A percentile compares a stretch with the other conserved stretches of the same genome.
Evolutionary conservation across 2,113 vertebrate species (phyloP).

Genomic region (Indri indri): DNA sequence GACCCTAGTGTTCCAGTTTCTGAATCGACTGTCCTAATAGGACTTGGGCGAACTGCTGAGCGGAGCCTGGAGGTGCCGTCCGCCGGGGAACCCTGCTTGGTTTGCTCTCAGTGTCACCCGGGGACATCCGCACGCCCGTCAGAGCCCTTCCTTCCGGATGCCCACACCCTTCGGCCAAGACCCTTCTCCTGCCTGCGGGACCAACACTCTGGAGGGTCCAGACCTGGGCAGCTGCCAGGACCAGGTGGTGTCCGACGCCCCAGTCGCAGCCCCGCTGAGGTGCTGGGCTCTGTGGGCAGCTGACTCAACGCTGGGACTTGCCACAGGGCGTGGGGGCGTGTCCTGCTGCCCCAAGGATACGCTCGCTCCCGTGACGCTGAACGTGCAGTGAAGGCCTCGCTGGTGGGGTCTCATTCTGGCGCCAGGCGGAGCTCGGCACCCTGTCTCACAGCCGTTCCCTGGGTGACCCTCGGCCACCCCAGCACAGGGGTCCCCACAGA

Average conservation of each 20-base stretch:
- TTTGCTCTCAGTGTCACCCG: background rate
- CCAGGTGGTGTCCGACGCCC: background rate
- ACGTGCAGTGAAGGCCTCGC: too few species aligned
- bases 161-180: too few species aligned
- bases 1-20: background rate
- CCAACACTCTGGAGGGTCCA: background rate
- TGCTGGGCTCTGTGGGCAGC: too few species aligned
- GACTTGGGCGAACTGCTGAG: too few species aligned
- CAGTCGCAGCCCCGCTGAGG: background rate
- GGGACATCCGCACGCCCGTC: fast-evolving
- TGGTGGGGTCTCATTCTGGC: too few species aligned
- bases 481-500: too few species aligned
- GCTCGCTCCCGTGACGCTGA: too few species aligned
- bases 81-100: background rate
- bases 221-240: background rate
- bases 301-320: too few species aligned
- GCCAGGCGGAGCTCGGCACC: too few species aligned
- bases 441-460: too few species aligned
- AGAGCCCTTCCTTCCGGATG: background rate
- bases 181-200: too few species aligned
- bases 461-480: too few species aligned
- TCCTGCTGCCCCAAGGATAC: fast-evolving
- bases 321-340: background rate
- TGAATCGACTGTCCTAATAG: background rate
- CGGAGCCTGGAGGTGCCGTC: background rate